A percentile compares a stretch with the other conserved stretches of the same genome.
These are phyloP conservation scores for Isoperla grammatica DNA, from an alignment of 2,888 invertebrate genomes.

Conservation along the genomic window DNA sequence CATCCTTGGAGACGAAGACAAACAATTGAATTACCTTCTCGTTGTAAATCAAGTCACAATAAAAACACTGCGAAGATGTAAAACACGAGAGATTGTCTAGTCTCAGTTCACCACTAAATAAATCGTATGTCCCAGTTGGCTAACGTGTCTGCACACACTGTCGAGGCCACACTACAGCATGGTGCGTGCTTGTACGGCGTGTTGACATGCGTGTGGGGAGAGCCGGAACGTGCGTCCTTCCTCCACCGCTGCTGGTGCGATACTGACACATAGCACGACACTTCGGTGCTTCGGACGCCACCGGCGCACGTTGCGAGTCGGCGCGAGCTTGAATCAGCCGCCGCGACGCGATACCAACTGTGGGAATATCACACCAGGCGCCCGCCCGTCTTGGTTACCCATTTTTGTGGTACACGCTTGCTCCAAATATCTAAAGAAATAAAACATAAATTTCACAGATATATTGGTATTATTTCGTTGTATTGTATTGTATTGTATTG, in stretches of 20 bases:
- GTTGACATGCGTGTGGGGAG: background rate
- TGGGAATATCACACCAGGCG: background rate
- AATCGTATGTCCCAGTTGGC: too few relatives aligned
- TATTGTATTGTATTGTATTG: too few relatives aligned
- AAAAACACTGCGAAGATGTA: background rate
- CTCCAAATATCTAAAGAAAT: too few relatives aligned
- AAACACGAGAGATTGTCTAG: background rate
- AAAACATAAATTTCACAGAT: too few relatives aligned
- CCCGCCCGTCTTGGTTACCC: too few relatives aligned
- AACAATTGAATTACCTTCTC: too few relatives aligned
- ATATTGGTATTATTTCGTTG: too few relatives aligned
- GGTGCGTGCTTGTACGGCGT: background rate
- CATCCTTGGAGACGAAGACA: too few relatives aligned
- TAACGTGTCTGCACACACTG: background rate
- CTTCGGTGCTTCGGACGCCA: background rate
- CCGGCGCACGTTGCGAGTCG: background rate
- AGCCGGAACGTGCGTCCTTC: background rate
- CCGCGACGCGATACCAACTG: background rate
- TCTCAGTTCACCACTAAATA: background rate
- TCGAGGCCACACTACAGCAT: too few relatives aligned
- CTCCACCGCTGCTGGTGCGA: background rate
- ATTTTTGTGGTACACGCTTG: too few relatives aligned
- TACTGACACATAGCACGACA: conserved; percentile 1
- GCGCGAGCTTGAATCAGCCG: conserved; percentile 5
- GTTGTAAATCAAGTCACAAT: background rate